A percentile compares a stretch with the other conserved stretches of the same genome.
Evolutionary conservation across 1,140 invertebrate genomes (phyloP).

Genomic region (Tribolium madens): DNA sequence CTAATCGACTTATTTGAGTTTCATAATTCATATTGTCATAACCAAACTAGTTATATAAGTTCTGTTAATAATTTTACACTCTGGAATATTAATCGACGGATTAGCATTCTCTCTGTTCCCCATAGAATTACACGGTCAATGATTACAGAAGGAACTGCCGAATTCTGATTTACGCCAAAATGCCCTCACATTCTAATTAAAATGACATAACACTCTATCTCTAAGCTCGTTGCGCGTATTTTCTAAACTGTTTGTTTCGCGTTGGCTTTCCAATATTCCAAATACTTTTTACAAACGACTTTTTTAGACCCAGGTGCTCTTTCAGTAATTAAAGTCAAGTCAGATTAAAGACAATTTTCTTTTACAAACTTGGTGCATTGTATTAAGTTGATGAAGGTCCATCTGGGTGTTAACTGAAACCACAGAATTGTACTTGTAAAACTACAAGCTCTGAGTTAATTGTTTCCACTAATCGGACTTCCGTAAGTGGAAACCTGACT

Average conservation of each 20-base stretch:
- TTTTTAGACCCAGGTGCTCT: neutral
- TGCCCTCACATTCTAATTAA: slow-evolving; percentile 12
- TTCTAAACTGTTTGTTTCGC: slow-evolving; percentile 11
- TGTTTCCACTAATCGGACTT: neutral
- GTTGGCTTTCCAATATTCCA: slow-evolving; percentile 12
- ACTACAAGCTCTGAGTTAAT: neutral
- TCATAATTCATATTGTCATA: slow-evolving; percentile 32
- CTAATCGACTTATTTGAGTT: slow-evolving; percentile 25
- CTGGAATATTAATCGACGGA: slow-evolving; percentile 55
- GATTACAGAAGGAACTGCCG: slow-evolving; percentile 49
- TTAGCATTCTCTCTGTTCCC: slow-evolving; percentile 52
- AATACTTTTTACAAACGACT: slow-evolving; percentile 23
- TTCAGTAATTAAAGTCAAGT: neutral
- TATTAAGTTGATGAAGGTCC: neutral
- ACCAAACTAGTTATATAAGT: slow-evolving; percentile 33
- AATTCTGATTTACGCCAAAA: slow-evolving; percentile 49
- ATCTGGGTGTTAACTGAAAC: neutral
- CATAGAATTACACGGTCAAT: slow-evolving; percentile 51
- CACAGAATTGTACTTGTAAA: neutral
- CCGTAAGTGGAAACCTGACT: neutral
- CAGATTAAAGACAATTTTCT: neutral
- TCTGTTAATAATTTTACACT: slow-evolving; percentile 38
- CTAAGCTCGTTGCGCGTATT: slow-evolving; percentile 26
- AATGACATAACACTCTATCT: slow-evolving; percentile 9
- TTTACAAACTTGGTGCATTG: neutral